Base-by-base conservation (phyloP, 2,888 invertebrate genomes). In the Phyto melanocephala region DNA sequence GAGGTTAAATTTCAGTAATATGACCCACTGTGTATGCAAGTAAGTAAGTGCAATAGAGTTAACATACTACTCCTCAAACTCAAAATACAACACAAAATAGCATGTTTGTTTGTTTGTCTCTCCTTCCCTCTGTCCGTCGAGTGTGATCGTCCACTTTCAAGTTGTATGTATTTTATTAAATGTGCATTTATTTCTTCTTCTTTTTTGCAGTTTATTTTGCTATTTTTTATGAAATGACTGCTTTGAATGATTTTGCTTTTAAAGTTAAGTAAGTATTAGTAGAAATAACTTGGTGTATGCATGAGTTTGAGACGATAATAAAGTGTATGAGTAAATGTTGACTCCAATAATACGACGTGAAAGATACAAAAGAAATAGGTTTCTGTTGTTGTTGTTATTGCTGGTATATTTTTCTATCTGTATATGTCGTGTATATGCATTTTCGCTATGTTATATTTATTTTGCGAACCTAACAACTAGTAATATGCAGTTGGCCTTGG, bases 401-500 rank as follows among this genome's bases (percentile, higher is more conserved):
- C 45, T 70, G n/a, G n/a, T n/a, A n/a, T n/a, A 42, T 70, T 56
- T 67, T 42, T 52, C 10, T 58, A 4, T 47, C 79, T 86, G 81
- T 85, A 83, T 86, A 28, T 71, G 22, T 72, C 78, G 54, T 74
- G n/a, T n/a, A n/a, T n/a, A n/a, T n/a, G n/a, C n/a, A n/a, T 84
- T 50, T 72, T 79, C 67, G 15, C 20, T 22, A 67, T 58, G 58
- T 67, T 71, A 20, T 60, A n/a, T 50, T 15, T 68, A 52, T 60
- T 28, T 40, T 72, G 72, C 33, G 68, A 82, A 78, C 70, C 78
- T 78, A 82, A 75, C 81, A 70, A 74, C 78, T 70, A 65, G 78
- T 75, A 77, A 77, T 62, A 84, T 85, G 82, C 76, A 82, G 85
- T 85, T 87, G 88, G 88, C 88, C 88, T 89, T 89, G 89, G 85